Evolutionary conservation across 2,113 vertebrate species (phyloP), one percentile per base, ranked within the genome.

Genomic region (Saguinus midas): DNA sequence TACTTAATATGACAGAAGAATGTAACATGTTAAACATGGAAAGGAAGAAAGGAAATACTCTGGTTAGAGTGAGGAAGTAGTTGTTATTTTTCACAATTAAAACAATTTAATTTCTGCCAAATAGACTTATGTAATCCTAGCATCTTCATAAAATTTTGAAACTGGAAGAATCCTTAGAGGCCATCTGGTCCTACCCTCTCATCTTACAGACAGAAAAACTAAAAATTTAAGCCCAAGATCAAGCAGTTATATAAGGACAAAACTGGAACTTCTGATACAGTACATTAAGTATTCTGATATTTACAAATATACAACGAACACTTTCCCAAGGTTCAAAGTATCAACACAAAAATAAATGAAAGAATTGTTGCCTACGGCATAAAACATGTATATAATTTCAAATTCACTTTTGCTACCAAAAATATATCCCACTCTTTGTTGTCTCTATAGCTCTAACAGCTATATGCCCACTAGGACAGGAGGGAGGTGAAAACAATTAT

Each of bases 121-220:
- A 90, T 82, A 68, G 35, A 90, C 95, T 95, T 94, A 97, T 72
- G 82, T 64, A 97, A 94, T 90, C 70, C 35, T 81, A 89, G 50
- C 57, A 95, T 90, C 85, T 90, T 94, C 76, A 92, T 4, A 91
- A 84, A 95, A 87, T 95, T 93, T 93, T 90, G 72, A 95, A 98
- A 89, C 75, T 48, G 25, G 58, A 87, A 94, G 50, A 92, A 40
- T 81, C 70, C 48, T 94, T 66, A 88, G 12, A 88, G 89, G 94
- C 79, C 89, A 96, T 94, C 87, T 96, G 96, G 82, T 75, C 35
- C n/a, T 90, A 96, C 21, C 75, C 21, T 95, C 81, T 87, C 72
- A 72, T 87, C 61, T 97, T 76, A 91, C 20, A 86, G 48, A 91
- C 9, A 92, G 37, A 68, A 90, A 97, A 82, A 91, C 45, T 88